These are phyloP conservation scores for Zaprionus kolodkinae DNA, from an alignment of 1,140 invertebrate species.

Conservation along the genomic window DNA sequence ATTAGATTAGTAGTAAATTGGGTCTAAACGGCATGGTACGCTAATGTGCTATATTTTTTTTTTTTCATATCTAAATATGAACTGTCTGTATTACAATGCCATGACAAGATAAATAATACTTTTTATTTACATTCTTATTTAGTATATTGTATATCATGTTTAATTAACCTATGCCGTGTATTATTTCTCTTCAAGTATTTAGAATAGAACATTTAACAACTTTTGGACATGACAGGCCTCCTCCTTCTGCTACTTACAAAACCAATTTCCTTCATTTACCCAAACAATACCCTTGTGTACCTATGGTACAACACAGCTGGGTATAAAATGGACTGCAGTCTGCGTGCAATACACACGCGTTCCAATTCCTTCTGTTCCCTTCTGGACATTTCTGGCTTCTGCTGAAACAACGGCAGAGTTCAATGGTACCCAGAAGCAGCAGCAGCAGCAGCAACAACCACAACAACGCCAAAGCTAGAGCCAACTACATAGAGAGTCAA, in stretches of 20 bases:
- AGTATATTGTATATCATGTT: background rate
- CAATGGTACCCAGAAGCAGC: constrained; percentile 67
- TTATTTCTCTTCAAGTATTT: background rate
- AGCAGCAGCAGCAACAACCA: constrained; percentile 46
- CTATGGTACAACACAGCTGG: background rate
- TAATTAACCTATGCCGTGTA: constrained; percentile 2
- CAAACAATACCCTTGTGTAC: background rate
- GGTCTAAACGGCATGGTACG: constrained; percentile 10
- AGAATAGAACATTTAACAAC: background rate
- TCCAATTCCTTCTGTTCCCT: constrained; percentile 66
- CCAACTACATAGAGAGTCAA: constrained; percentile 35
- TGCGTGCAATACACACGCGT: constrained; percentile 39
- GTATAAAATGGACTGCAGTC: constrained; percentile 21
- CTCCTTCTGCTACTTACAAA: too few relatives aligned
- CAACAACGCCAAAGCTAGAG: constrained; percentile 44
- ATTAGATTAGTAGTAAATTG: constrained; percentile 70
- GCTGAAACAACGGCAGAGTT: constrained; percentile 68
- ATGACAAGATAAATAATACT: constrained; percentile 66
- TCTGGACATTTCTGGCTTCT: constrained; percentile 64
- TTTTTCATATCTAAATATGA: constrained; percentile 7
- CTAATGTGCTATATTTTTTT: background rate
- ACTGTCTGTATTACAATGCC: constrained; percentile 30
- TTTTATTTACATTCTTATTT: constrained; percentile 19
- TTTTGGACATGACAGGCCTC: too few relatives aligned
- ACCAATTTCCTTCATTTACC: background rate